Percentiles rank a stretch among this genome's conserved stretches.
Evolutionary conservation across 1,140 invertebrate species (phyloP).

Genomic region (Aphaenogaster floridana): DNA sequence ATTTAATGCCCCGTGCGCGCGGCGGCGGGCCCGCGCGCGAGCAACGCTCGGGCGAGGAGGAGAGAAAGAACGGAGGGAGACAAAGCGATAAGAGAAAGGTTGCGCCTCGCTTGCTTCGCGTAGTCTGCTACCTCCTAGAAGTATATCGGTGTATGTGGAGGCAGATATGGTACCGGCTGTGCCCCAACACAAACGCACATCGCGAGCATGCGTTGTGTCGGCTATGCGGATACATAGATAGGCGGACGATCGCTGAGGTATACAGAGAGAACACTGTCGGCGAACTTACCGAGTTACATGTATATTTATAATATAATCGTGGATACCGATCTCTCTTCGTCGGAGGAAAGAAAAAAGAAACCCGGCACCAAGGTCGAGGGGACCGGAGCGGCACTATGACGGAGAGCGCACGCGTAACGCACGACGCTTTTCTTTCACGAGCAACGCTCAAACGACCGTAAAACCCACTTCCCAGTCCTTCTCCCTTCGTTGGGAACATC

Average conservation of each 20-base stretch:
- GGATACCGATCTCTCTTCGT: slow-evolving; percentile 79
- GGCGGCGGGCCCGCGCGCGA: slow-evolving; percentile 37
- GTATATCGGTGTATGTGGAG: slow-evolving; percentile 57
- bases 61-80: slow-evolving; percentile 50
- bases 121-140: slow-evolving; percentile 42
- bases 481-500: slow-evolving; percentile 32
- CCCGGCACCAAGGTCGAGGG: slow-evolving; percentile 70
- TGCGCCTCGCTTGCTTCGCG: slow-evolving; percentile 46
- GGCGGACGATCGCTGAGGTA: background rate
- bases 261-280: slow-evolving; percentile 38
- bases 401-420: slow-evolving; percentile 3
- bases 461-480: slow-evolving; percentile 36
- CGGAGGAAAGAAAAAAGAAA: slow-evolving; percentile 76
- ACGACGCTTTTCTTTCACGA: slow-evolving; percentile 63
- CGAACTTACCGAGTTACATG: slow-evolving; percentile 72
- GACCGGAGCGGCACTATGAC: slow-evolving; percentile 27
- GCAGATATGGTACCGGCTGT: slow-evolving; percentile 75
- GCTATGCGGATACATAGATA: background rate
- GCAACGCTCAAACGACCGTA: slow-evolving; percentile 11
- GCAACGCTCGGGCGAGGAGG: background rate
- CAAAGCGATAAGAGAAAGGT: slow-evolving; percentile 70
- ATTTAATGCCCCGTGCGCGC: slow-evolving; percentile 78
- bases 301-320: slow-evolving; percentile 82
- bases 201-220: background rate
- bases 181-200: slow-evolving; percentile 66